Conservation (phyloP, 2,113 vertebrate genomes). For the Syngnathus floridae region DNA sequence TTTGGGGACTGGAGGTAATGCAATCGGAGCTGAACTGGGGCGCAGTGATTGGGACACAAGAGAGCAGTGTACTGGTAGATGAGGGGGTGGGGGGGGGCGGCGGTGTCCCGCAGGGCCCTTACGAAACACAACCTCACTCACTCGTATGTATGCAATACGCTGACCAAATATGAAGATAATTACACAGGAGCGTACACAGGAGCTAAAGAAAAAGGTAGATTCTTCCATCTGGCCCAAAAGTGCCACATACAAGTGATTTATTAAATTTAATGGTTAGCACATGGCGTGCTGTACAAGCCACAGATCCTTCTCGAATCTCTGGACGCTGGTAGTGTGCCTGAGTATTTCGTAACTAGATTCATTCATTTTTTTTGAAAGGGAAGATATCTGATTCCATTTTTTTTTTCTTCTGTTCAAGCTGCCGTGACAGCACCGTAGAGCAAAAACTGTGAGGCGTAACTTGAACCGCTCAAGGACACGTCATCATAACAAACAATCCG, state of each 20-base stretch:
- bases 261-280: background rate
- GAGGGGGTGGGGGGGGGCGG: constrained; percentile 15
- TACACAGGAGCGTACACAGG: constrained; percentile 10
- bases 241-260: background rate
- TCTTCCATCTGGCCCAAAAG: background rate
- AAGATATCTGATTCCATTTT: background rate
- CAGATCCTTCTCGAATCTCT: background rate
- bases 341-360: too few species aligned
- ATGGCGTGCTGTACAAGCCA: background rate
- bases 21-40: constrained; percentile 47
- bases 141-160: background rate
- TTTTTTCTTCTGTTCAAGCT: background rate
- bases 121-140: constrained; percentile 20
- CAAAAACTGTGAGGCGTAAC: background rate
- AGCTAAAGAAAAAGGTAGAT: background rate
- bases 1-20: constrained; percentile 47
- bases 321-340: background rate
- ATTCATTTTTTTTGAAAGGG: too few species aligned
- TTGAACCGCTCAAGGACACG: background rate
- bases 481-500: background rate
- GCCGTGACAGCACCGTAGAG: background rate
- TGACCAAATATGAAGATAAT: constrained; percentile 8
- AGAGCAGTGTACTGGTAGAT: constrained; percentile 36
- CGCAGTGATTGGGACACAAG: constrained; percentile 34
- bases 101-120: constrained; percentile 21